Percentiles rank a stretch among this genome's conserved stretches.
Evolutionary conservation across 2,888 invertebrate species (phyloP).

Genomic region (Acrobasis consociella): DNA sequence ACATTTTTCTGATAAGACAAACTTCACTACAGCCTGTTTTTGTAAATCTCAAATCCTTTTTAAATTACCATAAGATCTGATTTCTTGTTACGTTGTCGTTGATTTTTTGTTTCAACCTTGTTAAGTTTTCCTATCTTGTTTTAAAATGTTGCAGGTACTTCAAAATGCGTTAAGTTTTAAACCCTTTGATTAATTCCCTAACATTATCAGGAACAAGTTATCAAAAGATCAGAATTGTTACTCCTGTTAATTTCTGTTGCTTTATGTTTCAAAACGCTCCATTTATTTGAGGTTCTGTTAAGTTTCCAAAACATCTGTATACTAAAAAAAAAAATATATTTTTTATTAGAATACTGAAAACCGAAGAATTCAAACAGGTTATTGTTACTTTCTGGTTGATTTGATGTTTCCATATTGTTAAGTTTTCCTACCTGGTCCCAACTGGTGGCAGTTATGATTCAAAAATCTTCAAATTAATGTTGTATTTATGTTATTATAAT

Average conservation of each 20-base stretch:
- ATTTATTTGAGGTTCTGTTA: background rate
- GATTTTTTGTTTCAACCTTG: background rate
- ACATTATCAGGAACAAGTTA: too few relatives aligned
- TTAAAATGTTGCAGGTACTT: conserved; percentile 8
- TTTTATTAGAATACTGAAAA: background rate
- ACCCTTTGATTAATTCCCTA: conserved; percentile 23
- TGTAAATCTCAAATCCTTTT: background rate
- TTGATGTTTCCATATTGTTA: conserved; percentile 6
- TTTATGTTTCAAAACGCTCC: conserved; percentile 27
- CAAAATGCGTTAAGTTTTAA: background rate
- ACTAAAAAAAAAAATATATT: too few relatives aligned
- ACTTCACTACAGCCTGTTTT: too few relatives aligned
- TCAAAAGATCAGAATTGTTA: background rate
- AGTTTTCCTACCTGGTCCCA: conserved; percentile 29
- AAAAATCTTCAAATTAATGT: conserved; percentile 20
- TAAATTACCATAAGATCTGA: background rate
- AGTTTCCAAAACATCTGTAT: background rate
- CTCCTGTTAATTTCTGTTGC: conserved; percentile 11
- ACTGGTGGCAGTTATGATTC: background rate
- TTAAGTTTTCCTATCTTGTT: conserved; percentile 30
- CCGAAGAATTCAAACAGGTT: background rate
- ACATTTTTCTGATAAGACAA: too few relatives aligned
- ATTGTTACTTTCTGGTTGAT: conserved; percentile 4
- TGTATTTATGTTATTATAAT: conserved; percentile 25
- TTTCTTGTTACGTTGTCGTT: background rate